Evolutionary conservation across 2,888 invertebrate species (phyloP).

Genomic region (Tetranychus truncatus): DNA sequence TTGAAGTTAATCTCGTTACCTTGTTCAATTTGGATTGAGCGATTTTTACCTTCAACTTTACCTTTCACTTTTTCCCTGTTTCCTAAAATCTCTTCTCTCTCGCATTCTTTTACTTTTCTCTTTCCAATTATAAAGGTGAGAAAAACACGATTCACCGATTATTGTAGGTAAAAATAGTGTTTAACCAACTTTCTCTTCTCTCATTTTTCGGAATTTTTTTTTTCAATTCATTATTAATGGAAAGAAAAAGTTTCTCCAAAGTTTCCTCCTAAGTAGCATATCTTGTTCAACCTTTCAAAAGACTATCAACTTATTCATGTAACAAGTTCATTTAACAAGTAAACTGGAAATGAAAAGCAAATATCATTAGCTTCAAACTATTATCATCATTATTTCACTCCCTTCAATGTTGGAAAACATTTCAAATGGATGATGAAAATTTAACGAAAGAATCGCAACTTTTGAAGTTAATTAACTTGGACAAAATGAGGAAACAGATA

Average conservation of each 20-base stretch:
- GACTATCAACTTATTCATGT: neutral
- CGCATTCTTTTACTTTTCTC: neutral
- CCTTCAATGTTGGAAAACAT: no score
- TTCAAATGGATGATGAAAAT: no score
- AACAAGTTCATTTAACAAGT: neutral
- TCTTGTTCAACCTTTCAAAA: neutral
- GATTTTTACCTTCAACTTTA: neutral
- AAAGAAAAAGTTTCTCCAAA: neutral
- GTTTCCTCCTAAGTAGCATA: neutral
- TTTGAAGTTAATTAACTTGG: no score
- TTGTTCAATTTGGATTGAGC: neutral
- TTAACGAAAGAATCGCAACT: no score
- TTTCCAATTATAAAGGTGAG: neutral
- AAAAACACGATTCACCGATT: neutral
- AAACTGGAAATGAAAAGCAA: no score
- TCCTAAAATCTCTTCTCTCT: neutral
- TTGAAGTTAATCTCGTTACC: neutral
- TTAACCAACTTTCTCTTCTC: neutral
- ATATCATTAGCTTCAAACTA: no score
- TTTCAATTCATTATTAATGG: slow-evolving; percentile 1
- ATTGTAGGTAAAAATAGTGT: neutral
- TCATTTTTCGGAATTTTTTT: neutral
- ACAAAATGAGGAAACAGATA: no score
- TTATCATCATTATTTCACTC: no score
- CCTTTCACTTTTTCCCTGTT: neutral